Percentiles rank a stretch among this genome's conserved stretches.
Conservation (phyloP, 2,797 vertebrate species). For the Schizopygopsis malacanthus region DNA sequence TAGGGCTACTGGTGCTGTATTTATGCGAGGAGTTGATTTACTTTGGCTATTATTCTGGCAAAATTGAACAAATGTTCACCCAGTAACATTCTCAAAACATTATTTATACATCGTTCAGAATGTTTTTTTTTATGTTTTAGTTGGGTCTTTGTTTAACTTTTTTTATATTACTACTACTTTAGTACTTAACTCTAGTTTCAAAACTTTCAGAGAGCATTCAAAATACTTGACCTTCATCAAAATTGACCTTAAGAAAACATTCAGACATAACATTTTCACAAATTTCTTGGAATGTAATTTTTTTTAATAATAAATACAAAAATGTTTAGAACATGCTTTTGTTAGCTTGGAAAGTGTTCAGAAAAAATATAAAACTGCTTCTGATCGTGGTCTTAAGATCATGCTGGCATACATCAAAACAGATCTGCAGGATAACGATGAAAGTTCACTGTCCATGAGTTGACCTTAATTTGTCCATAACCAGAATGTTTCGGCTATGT, state of each 20-base stretch:
- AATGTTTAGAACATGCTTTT: background rate
- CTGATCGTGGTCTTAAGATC: background rate
- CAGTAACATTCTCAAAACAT: background rate
- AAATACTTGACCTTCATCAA: no score
- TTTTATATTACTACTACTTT: no score
- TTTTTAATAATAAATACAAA: no score
- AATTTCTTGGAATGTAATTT: no score
- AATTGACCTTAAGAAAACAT: background rate
- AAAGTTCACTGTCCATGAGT: background rate
- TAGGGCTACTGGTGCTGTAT: background rate
- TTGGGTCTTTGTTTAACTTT: no score
- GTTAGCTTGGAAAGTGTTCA: background rate
- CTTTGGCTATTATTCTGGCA: no score
- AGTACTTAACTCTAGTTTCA: no score
- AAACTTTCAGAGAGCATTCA: no score
- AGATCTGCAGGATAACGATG: background rate
- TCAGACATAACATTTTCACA: background rate
- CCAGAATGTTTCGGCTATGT: background rate
- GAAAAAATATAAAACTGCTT: background rate
- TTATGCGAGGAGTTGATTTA: background rate
- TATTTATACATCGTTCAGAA: no score
- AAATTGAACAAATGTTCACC: no score
- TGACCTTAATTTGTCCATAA: conserved; percentile 29
- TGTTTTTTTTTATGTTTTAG: no score
- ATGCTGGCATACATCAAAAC: background rate